These are phyloP conservation scores for Agraylea sexmaculata DNA, from an alignment of 1,140 invertebrate genomes.

Conservation along the genomic window DNA sequence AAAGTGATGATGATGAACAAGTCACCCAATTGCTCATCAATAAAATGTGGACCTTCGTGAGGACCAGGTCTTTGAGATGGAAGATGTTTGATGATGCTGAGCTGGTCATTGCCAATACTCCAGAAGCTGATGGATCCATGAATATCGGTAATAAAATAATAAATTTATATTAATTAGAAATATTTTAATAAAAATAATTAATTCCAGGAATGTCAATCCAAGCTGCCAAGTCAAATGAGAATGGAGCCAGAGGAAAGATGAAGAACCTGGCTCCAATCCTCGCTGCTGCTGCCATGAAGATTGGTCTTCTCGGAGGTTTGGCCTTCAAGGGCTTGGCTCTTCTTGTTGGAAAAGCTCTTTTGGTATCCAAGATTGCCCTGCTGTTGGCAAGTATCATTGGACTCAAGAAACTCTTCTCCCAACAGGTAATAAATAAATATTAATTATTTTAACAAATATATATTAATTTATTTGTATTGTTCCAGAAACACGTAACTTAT, in stretches of 20 bases:
- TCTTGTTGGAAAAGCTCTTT: conserved; percentile 68
- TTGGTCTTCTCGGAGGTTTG: conserved; percentile 63
- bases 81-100: conserved; percentile 62
- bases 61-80: conserved; percentile 55
- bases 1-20: conserved; percentile 58
- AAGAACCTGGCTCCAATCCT: conserved; percentile 63
- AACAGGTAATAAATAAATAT: conserved; percentile 33
- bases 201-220: conserved; percentile 54
- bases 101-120: conserved; percentile 55
- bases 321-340: conserved; percentile 70
- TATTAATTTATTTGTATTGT: neutral
- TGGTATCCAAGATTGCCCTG: conserved; percentile 71
- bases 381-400: conserved; percentile 67
- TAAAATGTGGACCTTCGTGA: conserved; percentile 62
- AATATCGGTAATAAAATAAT: conserved; percentile 45
- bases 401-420: conserved; percentile 67
- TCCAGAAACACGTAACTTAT: conserved; percentile 59
- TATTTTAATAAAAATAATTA: too few species aligned
- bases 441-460: neutral
- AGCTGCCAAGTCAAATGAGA: conserved; percentile 42
- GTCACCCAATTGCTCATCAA: conserved; percentile 55
- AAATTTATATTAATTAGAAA: too few species aligned
- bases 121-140: conserved; percentile 55
- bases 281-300: conserved; percentile 63
- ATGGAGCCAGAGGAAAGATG: conserved; percentile 56